Percentiles rank a stretch among this genome's conserved stretches.
Conservation (phyloP, 2,888 invertebrate genomes). For the Drosophila neonasuta region DNA sequence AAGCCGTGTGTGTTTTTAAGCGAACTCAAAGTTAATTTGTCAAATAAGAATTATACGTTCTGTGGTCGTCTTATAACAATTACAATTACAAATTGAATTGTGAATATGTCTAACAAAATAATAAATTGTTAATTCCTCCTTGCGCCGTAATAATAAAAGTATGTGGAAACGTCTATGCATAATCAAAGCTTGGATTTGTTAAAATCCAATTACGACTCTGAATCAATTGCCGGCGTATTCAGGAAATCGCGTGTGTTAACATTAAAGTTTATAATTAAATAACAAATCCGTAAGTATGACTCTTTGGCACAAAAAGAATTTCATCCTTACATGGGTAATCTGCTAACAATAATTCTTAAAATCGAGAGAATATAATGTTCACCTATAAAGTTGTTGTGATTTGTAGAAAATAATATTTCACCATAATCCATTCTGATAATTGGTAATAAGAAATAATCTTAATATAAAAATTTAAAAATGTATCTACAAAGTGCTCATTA, state of each 20-base stretch:
- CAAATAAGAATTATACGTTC: background rate
- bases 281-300: constrained; percentile 1
- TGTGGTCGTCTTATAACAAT: background rate
- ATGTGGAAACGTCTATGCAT: background rate
- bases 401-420: too few species aligned
- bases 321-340: too few species aligned
- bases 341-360: too few species aligned
- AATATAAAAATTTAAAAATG: too few species aligned
- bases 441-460: too few species aligned
- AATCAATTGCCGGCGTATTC: background rate
- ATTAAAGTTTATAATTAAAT: background rate
- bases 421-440: too few species aligned
- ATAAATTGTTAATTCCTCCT: background rate
- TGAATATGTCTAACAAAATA: background rate
- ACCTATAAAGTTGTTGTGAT: too few species aligned
- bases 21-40: background rate
- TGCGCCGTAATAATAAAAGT: background rate
- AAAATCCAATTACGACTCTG: background rate
- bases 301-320: too few species aligned
- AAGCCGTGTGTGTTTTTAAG: background rate
- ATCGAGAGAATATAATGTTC: too few species aligned
- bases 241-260: background rate
- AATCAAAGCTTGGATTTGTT: background rate
- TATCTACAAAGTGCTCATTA: too few species aligned
- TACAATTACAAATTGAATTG: background rate